A percentile compares a stretch with the other conserved stretches of the same genome.
Conservation (phyloP, 2,113 vertebrate species). For the Mus pahari region DNA sequence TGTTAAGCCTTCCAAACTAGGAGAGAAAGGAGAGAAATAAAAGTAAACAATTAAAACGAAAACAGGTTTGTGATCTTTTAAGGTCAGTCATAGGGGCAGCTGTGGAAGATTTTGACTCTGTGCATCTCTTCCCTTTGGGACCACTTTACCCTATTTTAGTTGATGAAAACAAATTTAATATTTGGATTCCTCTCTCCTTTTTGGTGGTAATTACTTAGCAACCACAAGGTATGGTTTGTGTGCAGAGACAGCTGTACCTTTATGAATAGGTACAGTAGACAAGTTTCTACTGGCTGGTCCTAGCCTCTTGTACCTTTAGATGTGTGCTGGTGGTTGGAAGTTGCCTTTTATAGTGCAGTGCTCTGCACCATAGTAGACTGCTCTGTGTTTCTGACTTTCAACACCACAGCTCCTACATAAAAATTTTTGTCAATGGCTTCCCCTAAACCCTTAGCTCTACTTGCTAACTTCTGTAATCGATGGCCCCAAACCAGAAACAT, state of each 20-base stretch:
- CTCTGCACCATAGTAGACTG: neutral
- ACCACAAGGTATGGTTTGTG: neutral
- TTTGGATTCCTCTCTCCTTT: neutral
- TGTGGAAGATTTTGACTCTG: neutral
- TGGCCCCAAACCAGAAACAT: neutral
- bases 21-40: neutral
- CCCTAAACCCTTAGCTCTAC: neutral
- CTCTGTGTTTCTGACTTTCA: neutral
- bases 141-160: neutral
- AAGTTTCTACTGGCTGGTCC: neutral
- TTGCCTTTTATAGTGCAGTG: too few species aligned
- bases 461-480: neutral
- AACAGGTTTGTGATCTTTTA: neutral
- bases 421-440: neutral
- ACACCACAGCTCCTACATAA: too few species aligned
- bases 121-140: too few species aligned
- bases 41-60: neutral
- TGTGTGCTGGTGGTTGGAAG: neutral
- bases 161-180: neutral
- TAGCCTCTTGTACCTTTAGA: neutral
- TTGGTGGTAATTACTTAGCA: neutral
- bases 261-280: neutral
- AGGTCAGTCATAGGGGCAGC: neutral
- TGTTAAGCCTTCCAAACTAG: too few species aligned
- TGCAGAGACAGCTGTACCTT: neutral